Percentiles rank a stretch among this genome's conserved stretches.
phyloP scores from a whole-genome alignment of 35 echinoderm and acorn worm species.

The Lytechinus pictus region DNA sequence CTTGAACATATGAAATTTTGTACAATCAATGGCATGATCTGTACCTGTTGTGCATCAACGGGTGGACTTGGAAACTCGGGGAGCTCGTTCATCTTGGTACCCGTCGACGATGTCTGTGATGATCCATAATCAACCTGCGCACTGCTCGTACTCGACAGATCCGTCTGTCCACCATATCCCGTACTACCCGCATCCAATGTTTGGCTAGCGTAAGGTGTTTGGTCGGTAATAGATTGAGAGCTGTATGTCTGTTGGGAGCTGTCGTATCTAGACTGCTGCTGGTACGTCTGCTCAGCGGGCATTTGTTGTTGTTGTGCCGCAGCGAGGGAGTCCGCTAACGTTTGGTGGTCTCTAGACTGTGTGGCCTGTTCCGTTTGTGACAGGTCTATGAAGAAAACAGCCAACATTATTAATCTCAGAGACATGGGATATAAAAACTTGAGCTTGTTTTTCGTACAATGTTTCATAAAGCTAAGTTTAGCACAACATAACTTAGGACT shows the following conservation, averaged over 20 bases:
- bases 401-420: neutral
- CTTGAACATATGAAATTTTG: no score
- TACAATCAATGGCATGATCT: no score
- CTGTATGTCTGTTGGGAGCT: conserved; percentile 42
- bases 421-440: no score
- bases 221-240: conserved; percentile 24
- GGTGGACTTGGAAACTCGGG: conserved; percentile 66
- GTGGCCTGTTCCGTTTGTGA: neutral
- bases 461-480: no score
- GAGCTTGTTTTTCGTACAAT: no score
- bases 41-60: conserved; percentile 71
- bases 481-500: no score
- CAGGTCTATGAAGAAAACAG: neutral
- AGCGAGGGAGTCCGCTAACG: conserved; percentile 27
- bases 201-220: conserved; percentile 48
- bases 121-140: conserved; percentile 35
- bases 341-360: conserved; percentile 13
- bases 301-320: neutral
- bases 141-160: conserved; percentile 26
- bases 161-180: neutral
- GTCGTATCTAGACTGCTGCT: conserved; percentile 35
- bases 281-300: conserved; percentile 5
- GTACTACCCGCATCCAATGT: neutral
- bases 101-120: conserved; percentile 51
- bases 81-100: neutral